Conservation (phyloP, 2,113 vertebrate genomes). For the Trichomycterus rosablanca region DNA sequence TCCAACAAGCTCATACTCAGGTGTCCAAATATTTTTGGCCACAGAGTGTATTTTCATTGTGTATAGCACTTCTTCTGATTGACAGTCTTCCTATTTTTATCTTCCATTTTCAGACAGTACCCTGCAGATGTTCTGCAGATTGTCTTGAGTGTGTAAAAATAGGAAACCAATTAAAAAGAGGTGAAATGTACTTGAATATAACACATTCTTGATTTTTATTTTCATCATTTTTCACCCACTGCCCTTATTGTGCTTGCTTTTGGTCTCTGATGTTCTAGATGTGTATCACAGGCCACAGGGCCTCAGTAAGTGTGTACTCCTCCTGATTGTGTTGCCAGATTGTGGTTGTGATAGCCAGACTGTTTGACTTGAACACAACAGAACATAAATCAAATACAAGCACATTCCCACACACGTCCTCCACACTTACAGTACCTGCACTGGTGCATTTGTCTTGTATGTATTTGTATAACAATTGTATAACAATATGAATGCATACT, state of each 20-base stretch:
- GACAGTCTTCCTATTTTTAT: too few species aligned
- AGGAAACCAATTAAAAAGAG: too few species aligned
- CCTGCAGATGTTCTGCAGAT: too few species aligned
- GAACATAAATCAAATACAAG: conserved; percentile 70
- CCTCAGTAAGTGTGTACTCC: conserved; percentile 58
- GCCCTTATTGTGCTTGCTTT: conserved; percentile 14
- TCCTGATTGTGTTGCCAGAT: conserved; percentile 69
- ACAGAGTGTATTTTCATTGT: too few species aligned
- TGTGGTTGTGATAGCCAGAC: conserved; percentile 64
- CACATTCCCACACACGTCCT: conserved; percentile 28
- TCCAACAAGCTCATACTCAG: too few species aligned
- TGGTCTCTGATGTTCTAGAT: conserved; percentile 63
- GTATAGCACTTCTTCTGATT: too few species aligned
- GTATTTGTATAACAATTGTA: too few species aligned
- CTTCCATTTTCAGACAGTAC: too few species aligned
- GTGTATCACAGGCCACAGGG: conserved; percentile 66
- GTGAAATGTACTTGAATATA: too few species aligned
- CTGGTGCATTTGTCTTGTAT: not conserved
- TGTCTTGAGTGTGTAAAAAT: too few species aligned
- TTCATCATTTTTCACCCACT: conserved; percentile 3
- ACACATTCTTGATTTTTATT: conserved; percentile 20
- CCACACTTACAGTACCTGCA: not conserved
- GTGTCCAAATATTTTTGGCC: too few species aligned
- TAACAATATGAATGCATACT: too few species aligned
- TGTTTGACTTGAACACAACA: conserved; percentile 65